phyloP scores from a whole-genome alignment of 2,888 invertebrate species.

The Drosophila kuntzei region DNA sequence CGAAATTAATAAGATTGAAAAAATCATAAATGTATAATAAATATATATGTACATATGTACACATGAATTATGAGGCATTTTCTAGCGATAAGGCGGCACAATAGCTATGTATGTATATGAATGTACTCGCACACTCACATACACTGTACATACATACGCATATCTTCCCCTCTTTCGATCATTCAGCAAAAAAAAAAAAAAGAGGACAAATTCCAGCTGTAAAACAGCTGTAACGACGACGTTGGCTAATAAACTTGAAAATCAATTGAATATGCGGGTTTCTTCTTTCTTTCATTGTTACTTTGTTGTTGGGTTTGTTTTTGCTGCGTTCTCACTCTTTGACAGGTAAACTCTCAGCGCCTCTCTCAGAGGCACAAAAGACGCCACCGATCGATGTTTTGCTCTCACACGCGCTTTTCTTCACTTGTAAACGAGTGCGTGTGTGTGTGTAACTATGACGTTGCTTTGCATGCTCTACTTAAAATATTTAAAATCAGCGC shows the following conservation, averaged over 20 bases:
- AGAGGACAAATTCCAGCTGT: slow-evolving; percentile 46
- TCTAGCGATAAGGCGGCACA: slow-evolving; percentile 23
- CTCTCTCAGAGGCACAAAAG: slow-evolving; percentile 2
- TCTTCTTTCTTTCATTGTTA: slow-evolving; percentile 15
- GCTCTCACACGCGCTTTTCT: slow-evolving; percentile 17
- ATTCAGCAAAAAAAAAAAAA: slow-evolving; percentile 26
- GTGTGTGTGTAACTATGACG: slow-evolving; percentile 34
- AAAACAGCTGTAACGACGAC: slow-evolving; percentile 46
- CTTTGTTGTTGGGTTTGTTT: not conserved
- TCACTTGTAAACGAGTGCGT: not conserved
- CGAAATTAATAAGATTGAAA: slow-evolving; percentile 9
- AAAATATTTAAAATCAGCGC: slow-evolving; percentile 23
- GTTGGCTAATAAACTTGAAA: slow-evolving; percentile 54
- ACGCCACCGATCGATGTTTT: slow-evolving; percentile 41
- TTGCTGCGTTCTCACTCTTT: slow-evolving; percentile 20
- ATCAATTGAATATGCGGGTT: slow-evolving; percentile 48
- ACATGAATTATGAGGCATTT: slow-evolving; percentile 26
- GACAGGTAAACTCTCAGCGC: slow-evolving; percentile 16
- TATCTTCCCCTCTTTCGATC: slow-evolving; percentile 22
- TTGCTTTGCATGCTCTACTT: slow-evolving; percentile 47
- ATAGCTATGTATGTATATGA: slow-evolving; percentile 1
- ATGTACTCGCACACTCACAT: slow-evolving; percentile 17
- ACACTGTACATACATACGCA: not conserved
- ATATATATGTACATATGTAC: not conserved
- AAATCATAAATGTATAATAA: not conserved